phyloP scores from a whole-genome alignment of 2,797 vertebrate genomes.

The Furcifer pardalis region DNA sequence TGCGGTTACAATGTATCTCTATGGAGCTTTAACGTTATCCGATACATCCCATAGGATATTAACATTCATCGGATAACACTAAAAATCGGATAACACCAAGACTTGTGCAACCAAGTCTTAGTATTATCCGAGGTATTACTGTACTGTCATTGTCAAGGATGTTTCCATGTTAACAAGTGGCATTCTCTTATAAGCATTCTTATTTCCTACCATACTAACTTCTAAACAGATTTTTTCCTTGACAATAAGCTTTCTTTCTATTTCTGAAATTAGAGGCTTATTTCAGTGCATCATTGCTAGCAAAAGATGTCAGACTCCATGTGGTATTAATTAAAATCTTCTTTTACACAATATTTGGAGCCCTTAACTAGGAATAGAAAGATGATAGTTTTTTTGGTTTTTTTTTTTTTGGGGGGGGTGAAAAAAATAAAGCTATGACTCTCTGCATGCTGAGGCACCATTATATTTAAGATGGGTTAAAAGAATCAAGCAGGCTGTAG shows the following conservation, averaged over 20 bases:
- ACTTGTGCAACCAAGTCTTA: too few species aligned
- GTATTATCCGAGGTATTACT: too few species aligned
- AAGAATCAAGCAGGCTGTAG: constrained; percentile 49
- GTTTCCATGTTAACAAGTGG: constrained; percentile 32
- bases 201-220: constrained; percentile 48
- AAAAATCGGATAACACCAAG: too few species aligned
- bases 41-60: too few species aligned
- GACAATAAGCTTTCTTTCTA: constrained; percentile 40
- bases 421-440: constrained; percentile 44
- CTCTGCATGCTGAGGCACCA: constrained; percentile 44
- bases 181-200: constrained; percentile 28
- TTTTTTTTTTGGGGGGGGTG: background rate
- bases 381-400: constrained; percentile 48
- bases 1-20: too few species aligned
- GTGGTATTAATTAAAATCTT: constrained; percentile 64
- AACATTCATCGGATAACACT: too few species aligned
- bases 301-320: constrained; percentile 46
- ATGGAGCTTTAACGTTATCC: too few species aligned
- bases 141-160: constrained; percentile 8
- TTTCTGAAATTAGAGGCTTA: constrained; percentile 32
- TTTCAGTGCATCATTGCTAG: constrained; percentile 33
- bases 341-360: constrained; percentile 35
- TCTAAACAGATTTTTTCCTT: constrained; percentile 42
- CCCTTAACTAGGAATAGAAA: constrained; percentile 51
- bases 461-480: constrained; percentile 51